Percentiles rank a stretch among this genome's conserved stretches.
Evolutionary conservation across 2,797 vertebrate species (phyloP).

Genomic region (Thamnophis elegans): DNA sequence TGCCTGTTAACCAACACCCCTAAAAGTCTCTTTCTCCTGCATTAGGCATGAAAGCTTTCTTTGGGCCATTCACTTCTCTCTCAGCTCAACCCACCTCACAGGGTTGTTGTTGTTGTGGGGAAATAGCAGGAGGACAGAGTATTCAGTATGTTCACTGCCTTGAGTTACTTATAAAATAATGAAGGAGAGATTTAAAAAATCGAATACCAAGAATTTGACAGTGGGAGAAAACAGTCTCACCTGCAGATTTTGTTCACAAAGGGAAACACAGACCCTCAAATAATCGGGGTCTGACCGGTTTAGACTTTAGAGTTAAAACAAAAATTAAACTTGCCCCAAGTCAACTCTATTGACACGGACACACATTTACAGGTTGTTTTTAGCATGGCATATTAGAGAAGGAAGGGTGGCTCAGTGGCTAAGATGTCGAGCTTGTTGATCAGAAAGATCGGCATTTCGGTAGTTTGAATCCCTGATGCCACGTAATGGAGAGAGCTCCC

Average conservation of each 20-base stretch:
- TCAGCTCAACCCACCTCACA: background rate
- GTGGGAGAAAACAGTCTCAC: background rate
- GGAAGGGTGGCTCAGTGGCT: too few relatives aligned
- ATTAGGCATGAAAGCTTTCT: background rate
- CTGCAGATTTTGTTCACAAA: background rate
- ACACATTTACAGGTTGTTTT: background rate
- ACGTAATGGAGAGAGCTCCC: too few relatives aligned
- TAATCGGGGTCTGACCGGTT: background rate
- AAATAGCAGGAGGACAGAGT: background rate
- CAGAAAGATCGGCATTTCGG: too few relatives aligned
- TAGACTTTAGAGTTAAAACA: background rate
- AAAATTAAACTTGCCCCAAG: background rate
- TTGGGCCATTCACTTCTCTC: background rate
- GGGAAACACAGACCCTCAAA: background rate
- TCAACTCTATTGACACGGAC: background rate
- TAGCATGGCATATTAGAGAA: background rate
- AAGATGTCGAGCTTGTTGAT: too few relatives aligned
- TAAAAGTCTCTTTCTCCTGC: background rate
- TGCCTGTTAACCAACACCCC: background rate
- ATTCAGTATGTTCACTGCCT: background rate
- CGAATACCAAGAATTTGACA: background rate
- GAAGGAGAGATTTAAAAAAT: background rate
- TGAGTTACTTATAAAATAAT: background rate
- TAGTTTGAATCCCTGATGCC: too few relatives aligned
- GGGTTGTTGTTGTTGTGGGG: background rate